These are phyloP conservation scores for Myoxocephalus aenaeus DNA, from an alignment of 2,797 vertebrate species.

Conservation along the genomic window DNA sequence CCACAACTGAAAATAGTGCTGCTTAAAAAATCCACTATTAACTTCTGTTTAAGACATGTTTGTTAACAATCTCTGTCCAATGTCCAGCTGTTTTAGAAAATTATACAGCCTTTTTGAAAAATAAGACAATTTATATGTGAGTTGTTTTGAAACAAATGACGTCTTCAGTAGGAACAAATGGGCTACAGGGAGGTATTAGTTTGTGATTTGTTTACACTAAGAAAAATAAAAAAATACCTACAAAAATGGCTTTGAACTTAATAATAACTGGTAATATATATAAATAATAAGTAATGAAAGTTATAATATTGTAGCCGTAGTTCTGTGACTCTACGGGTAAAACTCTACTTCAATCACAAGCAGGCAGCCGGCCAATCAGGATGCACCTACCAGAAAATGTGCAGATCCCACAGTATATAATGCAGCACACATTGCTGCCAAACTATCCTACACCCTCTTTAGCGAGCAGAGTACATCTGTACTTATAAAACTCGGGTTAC, in stretches of 20 bases:
- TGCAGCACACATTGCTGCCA: background rate
- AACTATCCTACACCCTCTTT: background rate
- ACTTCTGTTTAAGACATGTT: background rate
- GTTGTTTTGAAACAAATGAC: background rate
- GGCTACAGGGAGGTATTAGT: background rate
- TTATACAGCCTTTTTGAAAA: background rate
- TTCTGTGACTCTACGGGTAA: background rate
- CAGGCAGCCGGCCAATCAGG: background rate
- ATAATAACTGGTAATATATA: background rate
- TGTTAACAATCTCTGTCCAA: background rate
- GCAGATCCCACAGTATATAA: background rate
- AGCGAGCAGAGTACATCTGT: no score
- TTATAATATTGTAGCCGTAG: background rate
- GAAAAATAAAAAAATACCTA: background rate
- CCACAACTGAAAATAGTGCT: background rate
- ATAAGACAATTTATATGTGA: background rate
- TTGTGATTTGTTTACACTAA: background rate
- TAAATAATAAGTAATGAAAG: background rate
- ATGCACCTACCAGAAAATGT: background rate
- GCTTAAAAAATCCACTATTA: background rate
- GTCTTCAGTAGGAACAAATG: background rate
- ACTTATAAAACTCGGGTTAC: no score
- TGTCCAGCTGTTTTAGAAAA: background rate
- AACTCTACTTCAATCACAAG: background rate
- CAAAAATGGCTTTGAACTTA: background rate